Conservation (phyloP, 2,888 invertebrate genomes). For the Eilema depressum region DNA sequence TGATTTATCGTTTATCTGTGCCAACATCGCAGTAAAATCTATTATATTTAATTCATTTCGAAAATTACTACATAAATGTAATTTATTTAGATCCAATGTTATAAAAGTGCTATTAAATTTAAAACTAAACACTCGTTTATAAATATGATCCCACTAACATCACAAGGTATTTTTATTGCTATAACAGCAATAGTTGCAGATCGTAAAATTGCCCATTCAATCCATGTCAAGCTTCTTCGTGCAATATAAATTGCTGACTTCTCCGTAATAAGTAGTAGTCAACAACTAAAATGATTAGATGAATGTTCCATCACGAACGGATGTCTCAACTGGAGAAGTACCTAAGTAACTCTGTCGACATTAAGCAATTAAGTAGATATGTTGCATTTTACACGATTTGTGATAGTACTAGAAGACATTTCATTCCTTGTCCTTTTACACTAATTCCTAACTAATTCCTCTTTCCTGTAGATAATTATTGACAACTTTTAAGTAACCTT, state of each 20-base stretch:
- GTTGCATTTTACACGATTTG: no score
- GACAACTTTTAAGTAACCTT: no score
- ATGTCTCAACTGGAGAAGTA: background rate
- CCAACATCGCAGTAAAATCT: conserved; percentile 32
- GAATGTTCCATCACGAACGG: background rate
- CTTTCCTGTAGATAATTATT: no score
- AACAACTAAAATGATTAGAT: background rate
- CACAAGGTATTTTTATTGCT: background rate
- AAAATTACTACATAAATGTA: conserved; percentile 3
- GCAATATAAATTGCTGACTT: background rate
- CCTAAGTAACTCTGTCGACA: no score
- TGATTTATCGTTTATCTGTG: conserved; percentile 44
- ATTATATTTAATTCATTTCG: conserved; percentile 11
- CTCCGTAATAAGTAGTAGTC: background rate
- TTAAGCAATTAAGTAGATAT: no score
- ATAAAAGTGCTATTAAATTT: conserved; percentile 4
- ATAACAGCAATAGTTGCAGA: background rate
- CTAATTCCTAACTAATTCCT: no score
- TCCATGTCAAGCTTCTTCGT: background rate
- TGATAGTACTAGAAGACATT: no score
- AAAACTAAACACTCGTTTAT: background rate
- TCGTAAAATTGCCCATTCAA: background rate
- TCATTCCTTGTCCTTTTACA: no score
- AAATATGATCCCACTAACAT: background rate
- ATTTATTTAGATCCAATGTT: conserved; percentile 7